Evolutionary conservation across 2,888 invertebrate genomes (phyloP), one percentile per base, ranked within the genome.

Genomic region (Eristalinus aeneus): DNA sequence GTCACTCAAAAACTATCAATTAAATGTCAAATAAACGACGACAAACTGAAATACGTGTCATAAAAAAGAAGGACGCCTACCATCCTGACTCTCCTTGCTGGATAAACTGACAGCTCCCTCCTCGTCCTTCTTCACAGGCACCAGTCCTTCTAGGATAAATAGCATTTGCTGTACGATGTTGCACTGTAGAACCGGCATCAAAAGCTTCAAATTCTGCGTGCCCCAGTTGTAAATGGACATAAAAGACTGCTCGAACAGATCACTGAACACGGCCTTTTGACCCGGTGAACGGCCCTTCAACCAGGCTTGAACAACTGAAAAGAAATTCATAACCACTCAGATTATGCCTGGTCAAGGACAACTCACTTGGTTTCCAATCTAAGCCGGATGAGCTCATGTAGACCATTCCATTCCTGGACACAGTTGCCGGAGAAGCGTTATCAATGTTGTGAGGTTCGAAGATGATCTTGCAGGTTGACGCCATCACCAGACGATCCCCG

Each of bases 381-480:
- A 99, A 93, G 0, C 98, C 98, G 0, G 98, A 98, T 0, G 98
- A 97, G 90, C 98, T 98, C 98, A 99, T 99, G 91, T 98, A 99
- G 5, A 97, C 97, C 97, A 97, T 97, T 76, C 98, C 98, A 90
- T 97, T 97, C 82, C 97, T 94, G 0, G 98, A 98, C 0, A 99
- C 99, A 0, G 99, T 99, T 0, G 99, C 98, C 1, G 98, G 99
- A 10, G 98, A 98, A 0, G 99, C 99, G 90, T 99, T 99, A 91
- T 99, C 98, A 85, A 99, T 98, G 91, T 98, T 98, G 92, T 98
- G 98, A 0, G 98, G 98, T 91, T 99, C 99, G 91, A 99, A 99
- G 89, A 99, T 97, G 75, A 99, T 97, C 93, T 99, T 99, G 78
- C 98, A 98, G 10, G 96, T 96, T 0, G 97, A 96, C 0, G 98